These are phyloP conservation scores for Elegia similella DNA, from an alignment of 2,888 invertebrate species.

Conservation along the genomic window DNA sequence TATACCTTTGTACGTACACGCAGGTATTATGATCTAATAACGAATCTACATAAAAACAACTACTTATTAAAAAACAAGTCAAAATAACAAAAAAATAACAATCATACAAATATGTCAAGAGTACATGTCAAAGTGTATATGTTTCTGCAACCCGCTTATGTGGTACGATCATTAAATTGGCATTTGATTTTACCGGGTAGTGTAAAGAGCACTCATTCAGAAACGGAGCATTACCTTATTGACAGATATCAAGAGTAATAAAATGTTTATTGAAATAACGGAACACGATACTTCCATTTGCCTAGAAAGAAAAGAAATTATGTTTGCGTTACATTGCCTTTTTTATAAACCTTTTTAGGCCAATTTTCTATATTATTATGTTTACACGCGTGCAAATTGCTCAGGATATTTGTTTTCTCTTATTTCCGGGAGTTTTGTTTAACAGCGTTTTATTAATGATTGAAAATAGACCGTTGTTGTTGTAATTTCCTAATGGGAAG, in stretches of 20 bases:
- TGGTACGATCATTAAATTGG: not conserved
- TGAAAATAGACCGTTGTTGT: not conserved
- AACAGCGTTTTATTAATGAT: conserved; percentile 13
- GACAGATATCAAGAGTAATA: conserved; percentile 35
- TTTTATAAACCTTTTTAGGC: conserved; percentile 29
- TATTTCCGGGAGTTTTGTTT: not conserved
- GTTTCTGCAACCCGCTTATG: no score
- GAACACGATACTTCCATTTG: conserved; percentile 42
- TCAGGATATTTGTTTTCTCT: conserved; percentile 16
- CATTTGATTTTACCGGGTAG: not conserved
- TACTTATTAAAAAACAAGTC: no score
- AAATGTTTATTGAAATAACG: conserved; percentile 37
- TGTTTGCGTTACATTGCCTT: conserved; percentile 34
- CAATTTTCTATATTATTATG: conserved; percentile 24
- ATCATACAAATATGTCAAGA: no score
- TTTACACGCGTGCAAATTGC: conserved; percentile 18
- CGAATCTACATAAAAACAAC: no score
- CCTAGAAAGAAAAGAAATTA: conserved; percentile 28
- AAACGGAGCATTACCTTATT: conserved; percentile 25
- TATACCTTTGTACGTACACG: no score
- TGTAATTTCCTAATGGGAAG: no score
- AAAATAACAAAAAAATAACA: no score
- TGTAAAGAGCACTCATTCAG: conserved; percentile 20
- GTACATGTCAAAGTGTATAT: no score
- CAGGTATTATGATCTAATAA: no score